These are phyloP conservation scores for Dendrocopos noguchii DNA, from an alignment of 2,113 vertebrate genomes.

Conservation along the genomic window DNA sequence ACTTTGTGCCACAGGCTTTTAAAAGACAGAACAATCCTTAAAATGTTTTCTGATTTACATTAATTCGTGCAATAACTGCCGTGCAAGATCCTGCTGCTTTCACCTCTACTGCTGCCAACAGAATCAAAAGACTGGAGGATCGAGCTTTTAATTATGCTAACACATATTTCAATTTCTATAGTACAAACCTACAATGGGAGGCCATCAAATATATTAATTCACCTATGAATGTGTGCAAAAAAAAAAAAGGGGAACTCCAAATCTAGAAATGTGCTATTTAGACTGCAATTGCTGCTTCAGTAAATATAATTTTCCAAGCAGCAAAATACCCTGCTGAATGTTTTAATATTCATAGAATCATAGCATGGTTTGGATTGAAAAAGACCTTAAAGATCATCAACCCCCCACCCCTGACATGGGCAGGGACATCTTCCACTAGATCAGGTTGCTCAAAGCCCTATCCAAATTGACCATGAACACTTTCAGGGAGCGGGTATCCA, in stretches of 20 bases:
- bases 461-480: not conserved
- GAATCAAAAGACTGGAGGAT: not conserved
- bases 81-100: not conserved
- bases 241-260: not conserved
- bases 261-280: not conserved
- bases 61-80: not conserved
- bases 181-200: not conserved
- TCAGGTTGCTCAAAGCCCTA: not conserved
- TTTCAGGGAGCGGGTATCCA: not conserved
- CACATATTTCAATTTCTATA: not conserved
- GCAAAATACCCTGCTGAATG: not conserved
- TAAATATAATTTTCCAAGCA: constrained; percentile 14
- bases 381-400: not conserved
- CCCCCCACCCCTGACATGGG: not conserved
- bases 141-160: not conserved
- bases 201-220: not conserved
- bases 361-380: not conserved
- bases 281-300: not conserved
- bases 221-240: not conserved
- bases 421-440: not conserved
- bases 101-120: not conserved
- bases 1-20: not conserved
- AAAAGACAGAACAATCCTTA: not conserved
- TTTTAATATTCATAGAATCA: not conserved
- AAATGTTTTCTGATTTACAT: not conserved